A percentile compares a stretch with the other conserved stretches of the same genome.
These are phyloP conservation scores for Plusia festucae DNA, from an alignment of 2,888 invertebrate genomes.

Conservation along the genomic window DNA sequence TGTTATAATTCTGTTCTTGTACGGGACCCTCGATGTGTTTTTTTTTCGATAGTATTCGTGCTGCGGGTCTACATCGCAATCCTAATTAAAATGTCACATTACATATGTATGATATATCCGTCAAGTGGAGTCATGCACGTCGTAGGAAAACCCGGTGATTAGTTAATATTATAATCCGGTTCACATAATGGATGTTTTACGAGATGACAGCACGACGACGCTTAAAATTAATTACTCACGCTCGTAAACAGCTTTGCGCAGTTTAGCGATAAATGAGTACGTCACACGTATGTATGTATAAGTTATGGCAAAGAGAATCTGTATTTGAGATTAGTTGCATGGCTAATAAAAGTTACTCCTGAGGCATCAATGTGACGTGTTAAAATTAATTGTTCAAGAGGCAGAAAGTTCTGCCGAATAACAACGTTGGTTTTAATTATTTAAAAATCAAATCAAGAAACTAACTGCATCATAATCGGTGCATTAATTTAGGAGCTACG, in stretches of 20 bases:
- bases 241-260: conserved; percentile 15
- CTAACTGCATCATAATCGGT: no score
- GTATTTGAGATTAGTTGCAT: not conserved
- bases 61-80: no score
- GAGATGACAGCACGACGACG: conserved; percentile 39
- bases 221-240: conserved; percentile 48
- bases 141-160: conserved; percentile 30
- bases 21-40: no score
- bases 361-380: not conserved
- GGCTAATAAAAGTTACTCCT: not conserved
- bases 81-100: conserved; percentile 1
- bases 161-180: conserved; percentile 38
- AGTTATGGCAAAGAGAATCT: not conserved
- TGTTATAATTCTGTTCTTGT: no score
- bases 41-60: no score
- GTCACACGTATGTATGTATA: not conserved
- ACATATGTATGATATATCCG: conserved; percentile 2
- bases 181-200: conserved; percentile 44
- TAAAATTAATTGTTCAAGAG: not conserved
- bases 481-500: no score
- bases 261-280: conserved; percentile 34
- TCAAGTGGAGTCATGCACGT: conserved; percentile 11
- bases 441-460: no score
- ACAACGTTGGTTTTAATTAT: no score
- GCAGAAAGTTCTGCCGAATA: no score